Percentiles rank a stretch among this genome's conserved stretches.
phyloP scores from a whole-genome alignment of 2,888 invertebrate species.

The Lingula anatina region DNA sequence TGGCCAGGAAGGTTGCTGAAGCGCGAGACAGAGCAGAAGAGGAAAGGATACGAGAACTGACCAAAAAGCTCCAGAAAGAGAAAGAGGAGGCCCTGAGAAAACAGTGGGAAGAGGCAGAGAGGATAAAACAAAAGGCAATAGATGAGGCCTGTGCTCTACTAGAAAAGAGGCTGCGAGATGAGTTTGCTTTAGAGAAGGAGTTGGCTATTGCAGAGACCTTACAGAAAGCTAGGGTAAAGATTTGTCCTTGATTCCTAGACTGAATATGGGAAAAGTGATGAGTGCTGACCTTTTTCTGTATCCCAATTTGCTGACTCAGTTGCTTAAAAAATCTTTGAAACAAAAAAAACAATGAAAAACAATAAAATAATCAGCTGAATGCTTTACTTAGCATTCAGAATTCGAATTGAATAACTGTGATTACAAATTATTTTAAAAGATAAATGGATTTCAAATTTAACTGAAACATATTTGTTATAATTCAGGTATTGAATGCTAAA shows the following conservation, averaged over 20 bases:
- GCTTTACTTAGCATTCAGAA: too few relatives aligned
- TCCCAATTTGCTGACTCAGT: too few relatives aligned
- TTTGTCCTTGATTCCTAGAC: not conserved
- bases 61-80: conserved; percentile 26
- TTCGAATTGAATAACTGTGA: too few relatives aligned
- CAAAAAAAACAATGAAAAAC: too few relatives aligned
- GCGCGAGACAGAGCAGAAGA: conserved; percentile 37
- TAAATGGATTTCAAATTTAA: too few relatives aligned
- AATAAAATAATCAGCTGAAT: too few relatives aligned
- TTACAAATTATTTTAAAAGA: too few relatives aligned
- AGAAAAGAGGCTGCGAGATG: conserved; percentile 22
- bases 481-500: too few relatives aligned
- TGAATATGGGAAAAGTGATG: too few relatives aligned
- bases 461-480: too few relatives aligned
- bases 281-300: too few relatives aligned
- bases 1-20: conserved; percentile 29
- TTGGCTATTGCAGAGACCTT: conserved; percentile 33
- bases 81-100: conserved; percentile 30
- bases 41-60: conserved; percentile 31
- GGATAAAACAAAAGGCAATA: conserved; percentile 30
- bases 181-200: conserved; percentile 34
- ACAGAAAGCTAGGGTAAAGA: conserved; percentile 28
- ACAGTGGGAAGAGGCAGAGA: conserved; percentile 37
- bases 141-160: conserved; percentile 31
- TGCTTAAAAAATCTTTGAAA: too few relatives aligned